Evolutionary conservation across 2,797 vertebrate genomes (phyloP).

Genomic region (Hylomyscus alleni): DNA sequence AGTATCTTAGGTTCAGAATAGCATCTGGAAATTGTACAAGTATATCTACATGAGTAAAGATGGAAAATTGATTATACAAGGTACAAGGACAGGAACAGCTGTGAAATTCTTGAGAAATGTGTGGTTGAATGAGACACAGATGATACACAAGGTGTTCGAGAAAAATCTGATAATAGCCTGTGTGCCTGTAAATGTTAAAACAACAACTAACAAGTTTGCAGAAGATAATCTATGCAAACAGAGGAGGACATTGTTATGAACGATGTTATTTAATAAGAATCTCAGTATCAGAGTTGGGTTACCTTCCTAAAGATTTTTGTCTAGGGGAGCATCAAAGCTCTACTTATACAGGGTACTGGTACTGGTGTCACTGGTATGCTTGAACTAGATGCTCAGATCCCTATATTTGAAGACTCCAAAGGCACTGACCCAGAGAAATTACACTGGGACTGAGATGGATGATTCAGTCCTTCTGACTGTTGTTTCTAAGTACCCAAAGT

Average conservation of each 20-base stretch:
- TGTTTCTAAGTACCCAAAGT: background rate
- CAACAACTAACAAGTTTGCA: background rate
- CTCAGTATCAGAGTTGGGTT: background rate
- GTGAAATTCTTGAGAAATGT: background rate
- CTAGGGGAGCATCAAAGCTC: background rate
- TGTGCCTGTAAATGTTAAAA: background rate
- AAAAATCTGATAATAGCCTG: background rate
- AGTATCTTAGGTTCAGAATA: background rate
- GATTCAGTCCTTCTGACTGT: background rate
- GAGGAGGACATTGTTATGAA: background rate
- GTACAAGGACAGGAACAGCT: background rate
- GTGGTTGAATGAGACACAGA: background rate
- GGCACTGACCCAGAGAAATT: background rate
- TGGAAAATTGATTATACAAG: background rate
- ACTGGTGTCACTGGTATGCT: background rate
- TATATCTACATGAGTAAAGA: background rate
- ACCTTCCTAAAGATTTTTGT: background rate
- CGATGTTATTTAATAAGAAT: background rate
- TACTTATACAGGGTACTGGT: background rate
- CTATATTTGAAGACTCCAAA: background rate
- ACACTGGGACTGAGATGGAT: background rate
- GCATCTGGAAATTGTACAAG: background rate
- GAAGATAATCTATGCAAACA: background rate
- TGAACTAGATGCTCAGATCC: background rate
- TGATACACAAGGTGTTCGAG: background rate